Evolutionary conservation across 2,113 vertebrate genomes (phyloP).

Genomic region (Acanthochromis polyacanthus): DNA sequence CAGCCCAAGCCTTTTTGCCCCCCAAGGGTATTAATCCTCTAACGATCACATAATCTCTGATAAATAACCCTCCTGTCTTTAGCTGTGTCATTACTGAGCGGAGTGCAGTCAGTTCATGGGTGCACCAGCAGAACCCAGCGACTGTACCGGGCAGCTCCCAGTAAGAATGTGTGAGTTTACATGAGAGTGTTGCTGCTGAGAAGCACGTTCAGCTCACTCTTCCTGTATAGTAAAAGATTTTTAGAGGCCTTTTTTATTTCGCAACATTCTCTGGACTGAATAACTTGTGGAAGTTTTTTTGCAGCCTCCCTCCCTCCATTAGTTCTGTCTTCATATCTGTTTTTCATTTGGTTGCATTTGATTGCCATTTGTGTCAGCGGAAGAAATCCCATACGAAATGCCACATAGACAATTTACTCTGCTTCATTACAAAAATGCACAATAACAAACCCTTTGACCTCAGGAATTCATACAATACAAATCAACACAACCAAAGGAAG

Average conservation of each 20-base stretch:
- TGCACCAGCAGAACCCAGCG: background rate
- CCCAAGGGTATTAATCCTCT: constrained; percentile 89
- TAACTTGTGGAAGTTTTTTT: background rate
- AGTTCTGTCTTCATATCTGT: constrained; percentile 40
- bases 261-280: background rate
- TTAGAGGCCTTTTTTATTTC: background rate
- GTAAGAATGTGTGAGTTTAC: background rate
- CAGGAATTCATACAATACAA: constrained; percentile 24
- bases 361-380: constrained; percentile 41
- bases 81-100: constrained; percentile 85
- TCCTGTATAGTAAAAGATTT: background rate
- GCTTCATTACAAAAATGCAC: constrained; percentile 46
- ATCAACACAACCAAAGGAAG: constrained; percentile 30
- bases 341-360: constrained; percentile 50
- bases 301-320: constrained; percentile 26
- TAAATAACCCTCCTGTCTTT: constrained; percentile 89
- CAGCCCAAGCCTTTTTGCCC: constrained; percentile 88
- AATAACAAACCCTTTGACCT: constrained; percentile 41
- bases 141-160: background rate
- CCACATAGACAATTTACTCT: constrained; percentile 23
- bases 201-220: background rate
- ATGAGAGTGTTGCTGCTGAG: background rate
- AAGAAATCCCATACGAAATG: constrained; percentile 50
- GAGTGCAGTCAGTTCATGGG: constrained; percentile 24
- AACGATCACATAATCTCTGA: constrained; percentile 89